Percentiles rank a stretch among this genome's conserved stretches.
These are phyloP conservation scores for Clunio marinus DNA, from an alignment of 2,888 invertebrate genomes.

Conservation along the genomic window DNA sequence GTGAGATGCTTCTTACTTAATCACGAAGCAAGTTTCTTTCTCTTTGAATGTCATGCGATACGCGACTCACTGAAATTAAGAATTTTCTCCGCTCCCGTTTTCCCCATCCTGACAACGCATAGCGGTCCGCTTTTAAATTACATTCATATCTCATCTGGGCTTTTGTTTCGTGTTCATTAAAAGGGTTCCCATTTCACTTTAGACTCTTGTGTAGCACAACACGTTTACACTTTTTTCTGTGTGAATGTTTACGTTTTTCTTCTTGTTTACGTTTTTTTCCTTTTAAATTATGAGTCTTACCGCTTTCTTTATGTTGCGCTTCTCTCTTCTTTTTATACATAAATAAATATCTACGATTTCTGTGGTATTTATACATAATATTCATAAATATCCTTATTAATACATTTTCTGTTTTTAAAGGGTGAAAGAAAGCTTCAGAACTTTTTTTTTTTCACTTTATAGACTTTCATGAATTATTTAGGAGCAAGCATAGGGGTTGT, in stretches of 20 bases:
- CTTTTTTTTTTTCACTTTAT: too few species aligned
- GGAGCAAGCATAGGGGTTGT: too few species aligned
- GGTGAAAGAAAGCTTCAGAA: background rate
- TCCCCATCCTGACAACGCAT: background rate
- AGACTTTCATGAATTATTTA: too few species aligned
- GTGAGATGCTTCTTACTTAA: background rate
- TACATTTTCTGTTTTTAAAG: background rate
- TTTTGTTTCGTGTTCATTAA: constrained; percentile 15
- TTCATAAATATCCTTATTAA: constrained; percentile 1
- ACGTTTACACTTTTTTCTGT: background rate
- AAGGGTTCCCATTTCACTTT: constrained; percentile 4
- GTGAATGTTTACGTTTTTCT: background rate
- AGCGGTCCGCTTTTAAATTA: constrained; percentile 24
- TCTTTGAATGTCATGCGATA: background rate
- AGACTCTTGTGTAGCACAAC: too few species aligned
- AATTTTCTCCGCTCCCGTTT: background rate
- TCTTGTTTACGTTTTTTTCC: background rate
- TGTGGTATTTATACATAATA: background rate
- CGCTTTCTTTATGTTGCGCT: background rate
- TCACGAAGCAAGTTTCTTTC: background rate
- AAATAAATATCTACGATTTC: constrained; percentile 2
- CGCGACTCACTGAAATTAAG: background rate
- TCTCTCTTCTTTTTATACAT: background rate
- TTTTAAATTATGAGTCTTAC: too few species aligned
- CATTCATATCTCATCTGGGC: constrained; percentile 8